Conservation (phyloP, 2,113 vertebrate species). For the Tragelaphus scriptus region DNA sequence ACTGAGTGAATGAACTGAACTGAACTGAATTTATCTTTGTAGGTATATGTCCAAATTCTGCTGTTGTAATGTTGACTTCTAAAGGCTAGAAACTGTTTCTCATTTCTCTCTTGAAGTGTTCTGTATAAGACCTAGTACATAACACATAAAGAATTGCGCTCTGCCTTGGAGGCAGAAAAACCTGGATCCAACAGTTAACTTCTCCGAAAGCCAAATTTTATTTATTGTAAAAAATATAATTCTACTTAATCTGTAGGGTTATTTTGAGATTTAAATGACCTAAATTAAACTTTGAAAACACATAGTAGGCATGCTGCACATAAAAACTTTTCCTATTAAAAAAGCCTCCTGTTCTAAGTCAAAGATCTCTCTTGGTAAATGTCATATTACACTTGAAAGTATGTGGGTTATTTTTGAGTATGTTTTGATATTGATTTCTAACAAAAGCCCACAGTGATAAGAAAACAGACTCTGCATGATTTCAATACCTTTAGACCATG, state of each 20-base stretch:
- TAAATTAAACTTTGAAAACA: neutral
- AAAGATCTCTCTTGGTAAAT: neutral
- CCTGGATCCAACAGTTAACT: neutral
- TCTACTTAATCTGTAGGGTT: neutral
- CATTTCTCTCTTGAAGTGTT: neutral
- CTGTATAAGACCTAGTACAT: neutral
- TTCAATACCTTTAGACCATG: neutral
- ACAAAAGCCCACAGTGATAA: neutral
- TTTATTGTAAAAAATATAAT: neutral
- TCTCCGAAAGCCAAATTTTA: neutral
- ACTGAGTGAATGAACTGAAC: too few species aligned
- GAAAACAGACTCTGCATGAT: neutral
- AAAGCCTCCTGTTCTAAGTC: neutral
- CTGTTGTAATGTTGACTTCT: neutral
- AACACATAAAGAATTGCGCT: neutral
- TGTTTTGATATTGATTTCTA: neutral
- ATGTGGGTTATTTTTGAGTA: neutral
- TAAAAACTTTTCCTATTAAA: neutral
- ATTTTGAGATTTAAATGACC: neutral
- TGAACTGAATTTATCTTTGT: neutral
- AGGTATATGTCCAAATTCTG: neutral
- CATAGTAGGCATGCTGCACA: neutral
- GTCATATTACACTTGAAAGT: neutral
- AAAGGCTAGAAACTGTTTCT: neutral
- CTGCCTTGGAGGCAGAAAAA: slow-evolving; percentile 2